Conservation (phyloP, 1,140 invertebrate genomes). For the Ectropis grisescens region DNA sequence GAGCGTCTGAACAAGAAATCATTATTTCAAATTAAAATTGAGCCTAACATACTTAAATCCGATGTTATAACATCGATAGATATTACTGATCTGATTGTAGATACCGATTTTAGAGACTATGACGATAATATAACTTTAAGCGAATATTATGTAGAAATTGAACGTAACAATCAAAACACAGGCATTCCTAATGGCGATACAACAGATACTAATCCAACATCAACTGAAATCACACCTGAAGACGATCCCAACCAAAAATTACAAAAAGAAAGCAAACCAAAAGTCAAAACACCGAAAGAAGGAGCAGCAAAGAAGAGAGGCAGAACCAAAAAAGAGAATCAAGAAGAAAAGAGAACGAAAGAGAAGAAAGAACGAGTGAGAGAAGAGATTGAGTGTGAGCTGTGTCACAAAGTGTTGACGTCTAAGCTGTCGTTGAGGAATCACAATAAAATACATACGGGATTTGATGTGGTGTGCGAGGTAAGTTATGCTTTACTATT, state of each 20-base stretch:
- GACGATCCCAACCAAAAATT: neutral
- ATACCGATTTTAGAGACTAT: conserved; percentile 27
- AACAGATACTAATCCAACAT: too few species aligned
- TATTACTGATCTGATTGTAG: conserved; percentile 21
- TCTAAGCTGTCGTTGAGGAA: conserved; percentile 44
- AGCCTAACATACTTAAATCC: conserved; percentile 15
- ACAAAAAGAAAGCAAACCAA: conserved; percentile 2
- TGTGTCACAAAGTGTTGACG: conserved; percentile 49
- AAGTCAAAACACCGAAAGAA: conserved; percentile 10
- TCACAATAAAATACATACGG: conserved; percentile 59
- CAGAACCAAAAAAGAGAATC: conserved; percentile 8
- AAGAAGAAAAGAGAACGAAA: conserved; percentile 13
- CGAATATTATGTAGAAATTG: conserved; percentile 1
- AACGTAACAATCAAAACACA: too few species aligned
- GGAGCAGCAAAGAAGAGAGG: conserved; percentile 14
- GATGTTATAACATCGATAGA: conserved; percentile 23
- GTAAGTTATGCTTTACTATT: conserved; percentile 14
- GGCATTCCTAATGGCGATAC: too few species aligned
- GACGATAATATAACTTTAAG: conserved; percentile 36
- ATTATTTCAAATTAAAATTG: conserved; percentile 23
- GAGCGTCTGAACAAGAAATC: conserved; percentile 14
- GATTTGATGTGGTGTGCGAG: conserved; percentile 57
- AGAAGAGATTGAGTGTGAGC: conserved; percentile 49
- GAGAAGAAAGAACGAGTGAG: conserved; percentile 21
- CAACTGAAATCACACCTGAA: too few species aligned